Conservation (phyloP, 2,797 vertebrate species). For the Sebastes hopkinsi region DNA sequence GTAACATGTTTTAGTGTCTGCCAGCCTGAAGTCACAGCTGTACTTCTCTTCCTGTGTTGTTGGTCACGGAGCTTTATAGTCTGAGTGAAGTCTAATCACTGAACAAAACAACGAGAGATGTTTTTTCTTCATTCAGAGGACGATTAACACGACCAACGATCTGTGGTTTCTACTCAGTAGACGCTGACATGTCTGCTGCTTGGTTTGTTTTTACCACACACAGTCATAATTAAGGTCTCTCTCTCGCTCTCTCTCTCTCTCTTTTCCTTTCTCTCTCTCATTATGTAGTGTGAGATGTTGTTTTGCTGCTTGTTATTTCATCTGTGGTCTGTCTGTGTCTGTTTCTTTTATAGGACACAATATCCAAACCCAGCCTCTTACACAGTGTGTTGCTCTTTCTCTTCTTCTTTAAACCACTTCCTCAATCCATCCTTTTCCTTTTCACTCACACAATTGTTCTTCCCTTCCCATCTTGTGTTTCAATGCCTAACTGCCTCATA, state of each 20-base stretch:
- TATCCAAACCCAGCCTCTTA: background rate
- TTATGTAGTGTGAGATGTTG: background rate
- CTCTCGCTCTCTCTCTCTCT: background rate
- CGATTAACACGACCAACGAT: slow-evolving; percentile 2
- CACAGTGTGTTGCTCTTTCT: background rate
- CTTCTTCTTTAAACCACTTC: background rate
- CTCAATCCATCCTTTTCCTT: background rate
- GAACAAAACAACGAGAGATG: too few species aligned
- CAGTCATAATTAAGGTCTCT: background rate
- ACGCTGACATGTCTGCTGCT: background rate
- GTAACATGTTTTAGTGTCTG: too few species aligned
- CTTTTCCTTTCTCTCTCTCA: background rate
- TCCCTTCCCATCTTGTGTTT: background rate
- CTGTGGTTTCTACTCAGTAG: background rate
- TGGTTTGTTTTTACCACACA: background rate
- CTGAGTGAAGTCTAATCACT: too few species aligned
- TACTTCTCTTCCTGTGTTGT: too few species aligned
- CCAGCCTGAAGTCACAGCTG: too few species aligned
- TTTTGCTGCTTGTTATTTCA: background rate
- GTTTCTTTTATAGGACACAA: background rate
- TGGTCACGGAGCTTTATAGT: too few species aligned
- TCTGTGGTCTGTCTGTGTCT: background rate
- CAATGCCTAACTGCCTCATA: too few species aligned
- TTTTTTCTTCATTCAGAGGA: background rate
- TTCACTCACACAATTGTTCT: background rate